Evolutionary conservation across 2,797 vertebrate genomes (phyloP), one percentile per base, ranked within the genome.

Genomic region (Rhinogobio ventralis): DNA sequence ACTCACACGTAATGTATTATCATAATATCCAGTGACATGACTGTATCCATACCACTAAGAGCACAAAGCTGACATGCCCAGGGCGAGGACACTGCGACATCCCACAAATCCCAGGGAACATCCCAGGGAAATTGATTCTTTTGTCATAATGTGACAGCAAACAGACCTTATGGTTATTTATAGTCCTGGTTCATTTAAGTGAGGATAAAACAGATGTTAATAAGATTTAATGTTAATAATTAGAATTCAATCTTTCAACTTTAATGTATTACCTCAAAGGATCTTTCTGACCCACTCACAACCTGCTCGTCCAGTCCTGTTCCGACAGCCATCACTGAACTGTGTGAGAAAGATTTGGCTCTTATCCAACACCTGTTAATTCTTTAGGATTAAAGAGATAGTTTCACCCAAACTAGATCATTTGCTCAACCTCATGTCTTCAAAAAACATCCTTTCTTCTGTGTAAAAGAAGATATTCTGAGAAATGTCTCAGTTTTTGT

Each of bases 1-100:
- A 79, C 83, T 81, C 60, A 36, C 74, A 82, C 25, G 42, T 57
- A 79, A 55, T 66, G 68, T 28, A 66, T 73, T 73, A 73, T 85
- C 83, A 79, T 85, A 79, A 85, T 78, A 49, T 39, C 53, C 75
- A 62, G 39, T 64, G 76, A 64, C 55, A 72, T 39, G 20, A 39
- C 42, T 51, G 28, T 13, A 84, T 68, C 62, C 46, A 45, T 81
- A 20, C 51, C 78, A 25, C 75, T 84, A 69, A 5, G 25, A 69
- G 73, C 7, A 14, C 64, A 57, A 55, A 57, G 25, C 64, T 69
- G 36, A 68, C 73, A 69, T 46, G 19, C 60, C 30, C 53, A 42
- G 15, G 23, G 51, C 51, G 36, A 78, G 72, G 83, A 46, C 25
- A 45, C 49, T 60, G 67, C 39, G 46, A 83, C 60, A 68, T 75